Base-by-base conservation (phyloP, 1,140 invertebrate genomes). In the Argopecten irradians region DNA sequence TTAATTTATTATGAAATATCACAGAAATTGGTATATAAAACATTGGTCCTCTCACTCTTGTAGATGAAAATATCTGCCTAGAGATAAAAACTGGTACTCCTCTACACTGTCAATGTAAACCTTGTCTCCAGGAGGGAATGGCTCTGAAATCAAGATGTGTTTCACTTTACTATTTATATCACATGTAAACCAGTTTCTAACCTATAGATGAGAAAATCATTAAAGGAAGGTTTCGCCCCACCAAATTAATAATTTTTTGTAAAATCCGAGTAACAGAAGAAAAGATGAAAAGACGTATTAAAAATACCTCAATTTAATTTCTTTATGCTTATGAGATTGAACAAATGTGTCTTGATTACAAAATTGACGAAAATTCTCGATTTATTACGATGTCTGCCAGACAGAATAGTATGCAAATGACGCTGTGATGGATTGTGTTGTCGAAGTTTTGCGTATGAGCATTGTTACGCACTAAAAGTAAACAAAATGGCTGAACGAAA, bases 51-150 rank as follows among this genome's bases (percentile, higher is more conserved):
- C 11, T 16, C 55, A 71, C n/a, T 71, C 13, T 46, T 46, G 43
- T 46, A 46, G 9, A 46, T n/a, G n/a, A n/a, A n/a, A n/a, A n/a
- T n/a, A 19, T 46, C 43, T 8, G 43, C 1, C 55, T 11, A 71
- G 55, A n/a, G n/a, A 3, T 71, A 28, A 3, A 3, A n/a, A 0
- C 9, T 46, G 9, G 22, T 2, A 2, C 2, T 19, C 43, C 13
- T 46, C 14, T 16, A 14, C 13, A 71, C n/a, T 71, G 7, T 71
- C n/a, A 71, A 71, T 71, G 55, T 71, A 71, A 71, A 71, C 90
- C 90, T 85, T 91, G 88, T 83, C 90, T 36, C 90, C 90, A 91
- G 22, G 90, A 89, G 19, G 90, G 90, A 82, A 91, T 36, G 84
- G 90, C 90, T 83, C 90, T 91, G 86, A 85, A 88, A 89, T 34